Conservation (phyloP, 2,113 vertebrate species). For the Eulacestoma nigropectus region DNA sequence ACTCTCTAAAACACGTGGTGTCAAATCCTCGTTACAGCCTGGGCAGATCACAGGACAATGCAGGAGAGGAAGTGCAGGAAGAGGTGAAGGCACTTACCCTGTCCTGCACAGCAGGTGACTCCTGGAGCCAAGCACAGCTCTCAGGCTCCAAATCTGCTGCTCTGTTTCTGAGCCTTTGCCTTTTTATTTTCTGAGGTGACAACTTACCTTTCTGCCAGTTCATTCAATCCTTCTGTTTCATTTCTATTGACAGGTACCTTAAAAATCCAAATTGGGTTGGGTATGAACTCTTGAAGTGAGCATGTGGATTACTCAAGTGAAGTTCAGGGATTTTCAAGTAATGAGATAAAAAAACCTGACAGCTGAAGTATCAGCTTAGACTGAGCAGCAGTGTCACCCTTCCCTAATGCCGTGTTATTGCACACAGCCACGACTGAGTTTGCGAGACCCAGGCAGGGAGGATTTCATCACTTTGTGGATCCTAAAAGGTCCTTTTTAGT, state of each 20-base stretch:
- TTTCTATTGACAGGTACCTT: background rate
- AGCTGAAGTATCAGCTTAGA: background rate
- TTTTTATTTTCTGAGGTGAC: background rate
- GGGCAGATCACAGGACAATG: background rate
- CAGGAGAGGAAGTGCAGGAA: background rate
- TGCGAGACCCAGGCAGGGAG: background rate
- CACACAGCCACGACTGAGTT: background rate
- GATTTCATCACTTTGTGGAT: background rate
- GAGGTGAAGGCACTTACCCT: background rate
- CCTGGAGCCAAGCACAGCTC: background rate
- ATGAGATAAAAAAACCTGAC: background rate
- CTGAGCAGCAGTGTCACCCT: background rate
- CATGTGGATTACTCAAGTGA: background rate
- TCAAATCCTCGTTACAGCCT: background rate
- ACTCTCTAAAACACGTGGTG: rapidly evolving
- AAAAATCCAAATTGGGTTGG: background rate
- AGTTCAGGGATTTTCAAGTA: background rate
- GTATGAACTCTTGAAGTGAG: background rate
- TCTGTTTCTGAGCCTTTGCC: background rate
- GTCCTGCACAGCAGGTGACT: background rate
- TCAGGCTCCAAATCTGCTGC: background rate
- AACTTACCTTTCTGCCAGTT: background rate
- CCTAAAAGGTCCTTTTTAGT: background rate
- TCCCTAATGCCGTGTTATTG: background rate
- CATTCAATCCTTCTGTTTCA: background rate